Percentiles rank a stretch among this genome's conserved stretches.
Evolutionary conservation across 2,797 vertebrate genomes (phyloP).

Genomic region (Masticophis lateralis): DNA sequence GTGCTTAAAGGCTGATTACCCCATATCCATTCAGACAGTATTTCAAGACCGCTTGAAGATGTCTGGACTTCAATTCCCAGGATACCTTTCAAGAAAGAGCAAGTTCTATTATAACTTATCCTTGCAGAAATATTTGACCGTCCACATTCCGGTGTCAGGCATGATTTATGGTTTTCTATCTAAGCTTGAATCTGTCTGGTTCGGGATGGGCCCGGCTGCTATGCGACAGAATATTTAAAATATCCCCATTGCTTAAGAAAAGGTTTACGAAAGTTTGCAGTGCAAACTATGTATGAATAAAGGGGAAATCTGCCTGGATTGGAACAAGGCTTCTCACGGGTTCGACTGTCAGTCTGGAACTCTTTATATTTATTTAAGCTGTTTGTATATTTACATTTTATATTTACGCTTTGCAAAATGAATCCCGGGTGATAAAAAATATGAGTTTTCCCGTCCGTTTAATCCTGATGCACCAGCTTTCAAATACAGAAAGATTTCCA

Average conservation of each 20-base stretch:
- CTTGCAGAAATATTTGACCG: not conserved
- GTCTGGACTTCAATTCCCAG: no score
- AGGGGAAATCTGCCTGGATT: not conserved
- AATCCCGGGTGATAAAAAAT: not conserved
- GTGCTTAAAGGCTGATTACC: no score
- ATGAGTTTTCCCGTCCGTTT: not conserved
- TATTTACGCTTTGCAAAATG: not conserved
- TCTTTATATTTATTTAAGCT: not conserved
- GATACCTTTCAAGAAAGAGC: no score
- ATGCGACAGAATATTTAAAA: not conserved
- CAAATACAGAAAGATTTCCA: not conserved
- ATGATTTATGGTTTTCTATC: not conserved
- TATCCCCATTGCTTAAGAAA: not conserved
- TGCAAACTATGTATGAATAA: not conserved
- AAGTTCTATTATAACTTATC: not conserved
- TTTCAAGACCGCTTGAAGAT: no score
- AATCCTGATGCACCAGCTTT: not conserved
- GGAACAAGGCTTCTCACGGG: not conserved
- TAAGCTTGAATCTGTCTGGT: not conserved
- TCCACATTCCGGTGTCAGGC: not conserved
- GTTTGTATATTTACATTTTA: not conserved
- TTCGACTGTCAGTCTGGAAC: fast-evolving
- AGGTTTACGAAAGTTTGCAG: not conserved
- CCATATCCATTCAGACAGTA: no score
- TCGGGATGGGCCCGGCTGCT: not conserved